Percentiles rank a stretch among this genome's conserved stretches.
These are phyloP conservation scores for Meles meles DNA, from an alignment of 2,113 vertebrate species.

Conservation along the genomic window DNA sequence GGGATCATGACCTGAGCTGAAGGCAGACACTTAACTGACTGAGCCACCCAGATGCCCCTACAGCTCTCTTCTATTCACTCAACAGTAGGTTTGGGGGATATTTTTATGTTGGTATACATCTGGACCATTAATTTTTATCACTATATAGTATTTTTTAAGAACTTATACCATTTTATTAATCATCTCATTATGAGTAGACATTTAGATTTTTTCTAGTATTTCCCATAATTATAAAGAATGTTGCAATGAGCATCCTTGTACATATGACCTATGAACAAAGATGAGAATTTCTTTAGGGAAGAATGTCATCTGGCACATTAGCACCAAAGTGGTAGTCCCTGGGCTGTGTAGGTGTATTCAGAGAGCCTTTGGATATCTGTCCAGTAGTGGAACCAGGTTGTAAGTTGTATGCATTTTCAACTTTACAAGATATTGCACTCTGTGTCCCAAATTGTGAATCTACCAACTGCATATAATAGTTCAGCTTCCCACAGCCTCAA, in stretches of 20 bases:
- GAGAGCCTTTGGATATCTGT: neutral
- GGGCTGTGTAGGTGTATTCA: neutral
- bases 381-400: neutral
- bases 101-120: neutral
- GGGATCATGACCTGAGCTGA: too few relatives aligned
- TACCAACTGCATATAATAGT: neutral
- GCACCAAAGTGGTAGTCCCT: neutral
- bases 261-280: neutral
- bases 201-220: neutral
- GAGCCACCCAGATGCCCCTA: too few relatives aligned
- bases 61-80: neutral
- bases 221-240: neutral
- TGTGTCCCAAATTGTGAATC: neutral
- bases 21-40: too few relatives aligned
- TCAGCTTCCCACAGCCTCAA: neutral
- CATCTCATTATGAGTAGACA: neutral
- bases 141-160: neutral
- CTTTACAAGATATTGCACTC: neutral
- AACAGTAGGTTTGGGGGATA: neutral
- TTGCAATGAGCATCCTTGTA: neutral
- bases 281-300: neutral
- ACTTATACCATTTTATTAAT: neutral
- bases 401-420: neutral
- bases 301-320: neutral
- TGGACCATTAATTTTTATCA: neutral